Evolutionary conservation across 2,888 invertebrate species (phyloP).

Genomic region (Pristionchus exspectatus): DNA sequence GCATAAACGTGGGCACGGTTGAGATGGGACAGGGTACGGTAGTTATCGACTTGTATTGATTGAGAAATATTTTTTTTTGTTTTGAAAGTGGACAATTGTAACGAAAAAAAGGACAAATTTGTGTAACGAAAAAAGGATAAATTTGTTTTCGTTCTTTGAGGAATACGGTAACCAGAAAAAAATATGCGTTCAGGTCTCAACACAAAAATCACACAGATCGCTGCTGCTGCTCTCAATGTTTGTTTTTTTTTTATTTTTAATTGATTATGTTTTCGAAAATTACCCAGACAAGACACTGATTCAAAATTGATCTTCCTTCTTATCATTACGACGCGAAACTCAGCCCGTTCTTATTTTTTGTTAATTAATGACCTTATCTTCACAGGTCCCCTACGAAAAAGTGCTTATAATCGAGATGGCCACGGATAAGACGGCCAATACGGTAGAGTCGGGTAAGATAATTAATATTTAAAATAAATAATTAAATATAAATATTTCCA

Average conservation of each 20-base stretch:
- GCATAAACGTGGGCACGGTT: slow-evolving; percentile 88
- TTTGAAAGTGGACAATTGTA: no score
- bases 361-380: not conserved
- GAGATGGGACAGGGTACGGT: slow-evolving; percentile 93
- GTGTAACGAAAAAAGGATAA: no score
- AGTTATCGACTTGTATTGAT: not conserved
- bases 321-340: not conserved
- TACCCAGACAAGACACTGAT: not conserved
- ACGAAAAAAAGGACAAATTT: not conserved
- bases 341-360: not conserved
- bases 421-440: slow-evolving; percentile 84
- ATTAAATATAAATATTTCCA: not conserved
- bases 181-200: slow-evolving; percentile 83
- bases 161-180: not conserved
- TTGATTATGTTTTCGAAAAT: not conserved
- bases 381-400: slow-evolving; percentile 62
- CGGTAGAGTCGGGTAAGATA: slow-evolving; percentile 85
- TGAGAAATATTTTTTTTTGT: no score
- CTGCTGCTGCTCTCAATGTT: slow-evolving; percentile 86
- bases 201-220: slow-evolving; percentile 92
- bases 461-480: not conserved
- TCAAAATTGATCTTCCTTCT: not conserved
- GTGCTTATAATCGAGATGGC: slow-evolving; percentile 67
- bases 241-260: slow-evolving; percentile 79
- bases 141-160: not conserved